These are phyloP conservation scores for Stichodactyla helianthus DNA, from an alignment of 64 coral and sea anemone species.

Conservation along the genomic window DNA sequence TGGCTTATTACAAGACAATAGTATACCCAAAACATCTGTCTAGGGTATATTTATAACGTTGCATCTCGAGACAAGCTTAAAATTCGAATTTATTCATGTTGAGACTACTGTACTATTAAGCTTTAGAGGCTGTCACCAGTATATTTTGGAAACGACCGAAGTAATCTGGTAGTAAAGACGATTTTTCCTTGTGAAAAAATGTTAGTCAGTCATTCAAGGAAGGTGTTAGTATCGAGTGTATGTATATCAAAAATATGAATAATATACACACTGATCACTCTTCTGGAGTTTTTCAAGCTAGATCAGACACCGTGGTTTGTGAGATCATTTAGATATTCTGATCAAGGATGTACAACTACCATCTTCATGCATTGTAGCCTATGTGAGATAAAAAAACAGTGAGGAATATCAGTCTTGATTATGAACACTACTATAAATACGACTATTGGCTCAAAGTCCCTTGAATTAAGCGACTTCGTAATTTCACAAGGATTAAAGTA, in stretches of 20 bases:
- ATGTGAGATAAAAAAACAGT: too few relatives aligned
- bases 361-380: neutral
- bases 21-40: slow-evolving; percentile 1
- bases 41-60: neutral
- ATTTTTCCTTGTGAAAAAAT: neutral
- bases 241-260: neutral
- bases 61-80: neutral
- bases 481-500: neutral
- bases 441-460: too few relatives aligned
- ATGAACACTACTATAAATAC: too few relatives aligned
- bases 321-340: neutral
- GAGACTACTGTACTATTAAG: neutral
- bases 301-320: neutral
- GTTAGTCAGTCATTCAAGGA: neutral
- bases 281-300: neutral
- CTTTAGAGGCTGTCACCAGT: neutral
- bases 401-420: too few relatives aligned
- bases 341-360: neutral
- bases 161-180: neutral
- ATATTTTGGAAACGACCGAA: neutral
- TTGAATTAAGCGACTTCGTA: neutral
- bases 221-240: neutral
- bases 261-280: neutral
- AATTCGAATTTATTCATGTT: slow-evolving; percentile 6
- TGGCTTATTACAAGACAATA: neutral